phyloP scores from a whole-genome alignment of 2,888 invertebrate genomes.

The Tethea ocularis region DNA sequence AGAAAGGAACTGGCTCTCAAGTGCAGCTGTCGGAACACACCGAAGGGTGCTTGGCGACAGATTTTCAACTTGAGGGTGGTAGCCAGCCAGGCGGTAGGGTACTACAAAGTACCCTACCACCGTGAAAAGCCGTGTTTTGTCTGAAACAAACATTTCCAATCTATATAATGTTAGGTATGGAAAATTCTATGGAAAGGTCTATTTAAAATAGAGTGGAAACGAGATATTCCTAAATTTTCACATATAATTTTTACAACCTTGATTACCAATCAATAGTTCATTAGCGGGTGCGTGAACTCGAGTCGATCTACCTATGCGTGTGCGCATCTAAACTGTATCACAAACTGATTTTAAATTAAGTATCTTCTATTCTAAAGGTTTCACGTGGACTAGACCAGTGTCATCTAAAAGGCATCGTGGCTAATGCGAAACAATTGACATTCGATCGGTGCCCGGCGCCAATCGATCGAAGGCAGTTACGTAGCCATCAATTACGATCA shows the following conservation, averaged over 20 bases:
- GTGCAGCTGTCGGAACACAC: too few relatives aligned
- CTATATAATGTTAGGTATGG: background rate
- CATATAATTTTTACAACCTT: background rate
- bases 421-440: background rate
- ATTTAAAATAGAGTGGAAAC: background rate
- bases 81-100: too few relatives aligned
- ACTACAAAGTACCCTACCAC: too few relatives aligned
- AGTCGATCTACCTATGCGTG: background rate
- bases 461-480: background rate
- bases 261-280: background rate
- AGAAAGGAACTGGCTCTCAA: too few relatives aligned
- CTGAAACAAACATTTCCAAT: too few relatives aligned
- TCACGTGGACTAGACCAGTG: background rate
- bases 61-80: too few relatives aligned
- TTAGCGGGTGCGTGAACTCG: background rate
- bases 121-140: too few relatives aligned
- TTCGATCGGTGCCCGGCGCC: background rate
- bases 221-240: background rate
- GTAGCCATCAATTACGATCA: background rate
- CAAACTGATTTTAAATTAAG: too few relatives aligned
- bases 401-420: background rate
- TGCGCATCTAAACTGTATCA: background rate
- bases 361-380: background rate
- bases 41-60: too few relatives aligned
- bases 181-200: background rate